Conservation (phyloP, 2,888 invertebrate genomes). For the Polydrusus tereticollis region DNA sequence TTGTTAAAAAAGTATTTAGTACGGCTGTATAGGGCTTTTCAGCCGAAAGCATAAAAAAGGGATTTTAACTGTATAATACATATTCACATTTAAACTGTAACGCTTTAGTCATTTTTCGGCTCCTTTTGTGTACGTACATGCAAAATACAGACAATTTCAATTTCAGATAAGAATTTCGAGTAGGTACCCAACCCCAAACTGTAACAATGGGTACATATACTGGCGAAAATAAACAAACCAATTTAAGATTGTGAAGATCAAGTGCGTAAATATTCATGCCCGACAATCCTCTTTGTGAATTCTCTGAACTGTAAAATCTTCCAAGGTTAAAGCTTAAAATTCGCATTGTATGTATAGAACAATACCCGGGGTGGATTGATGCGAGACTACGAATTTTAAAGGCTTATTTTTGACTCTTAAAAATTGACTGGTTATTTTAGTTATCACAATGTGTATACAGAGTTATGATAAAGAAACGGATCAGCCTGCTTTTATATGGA, state of each 20-base stretch:
- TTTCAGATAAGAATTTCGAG: conserved; percentile 17
- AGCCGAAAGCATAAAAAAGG: too few relatives aligned
- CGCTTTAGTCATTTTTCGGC: too few relatives aligned
- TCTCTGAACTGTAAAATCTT: conserved; percentile 34
- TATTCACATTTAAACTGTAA: too few relatives aligned
- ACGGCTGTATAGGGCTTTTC: too few relatives aligned
- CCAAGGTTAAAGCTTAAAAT: conserved; percentile 33
- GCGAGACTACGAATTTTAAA: not conserved
- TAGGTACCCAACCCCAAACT: not conserved
- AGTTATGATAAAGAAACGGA: too few relatives aligned
- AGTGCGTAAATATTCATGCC: conserved; percentile 23
- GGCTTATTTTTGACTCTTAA: not conserved
- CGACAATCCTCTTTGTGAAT: conserved; percentile 9
- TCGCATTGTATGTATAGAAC: conserved; percentile 34
- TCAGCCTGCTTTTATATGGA: too few relatives aligned
- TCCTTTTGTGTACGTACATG: not conserved
- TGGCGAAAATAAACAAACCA: conserved; percentile 7
- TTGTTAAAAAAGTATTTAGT: too few relatives aligned
- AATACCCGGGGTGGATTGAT: conserved; percentile 13
- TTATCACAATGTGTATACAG: too few relatives aligned
- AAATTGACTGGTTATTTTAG: not conserved
- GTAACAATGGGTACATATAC: conserved; percentile 7
- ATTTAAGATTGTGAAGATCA: conserved; percentile 2
- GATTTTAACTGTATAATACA: too few relatives aligned
- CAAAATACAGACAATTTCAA: conserved; percentile 2